Base-by-base conservation (phyloP, 2,888 invertebrate genomes). In the Pemphredon lugubris region DNA sequence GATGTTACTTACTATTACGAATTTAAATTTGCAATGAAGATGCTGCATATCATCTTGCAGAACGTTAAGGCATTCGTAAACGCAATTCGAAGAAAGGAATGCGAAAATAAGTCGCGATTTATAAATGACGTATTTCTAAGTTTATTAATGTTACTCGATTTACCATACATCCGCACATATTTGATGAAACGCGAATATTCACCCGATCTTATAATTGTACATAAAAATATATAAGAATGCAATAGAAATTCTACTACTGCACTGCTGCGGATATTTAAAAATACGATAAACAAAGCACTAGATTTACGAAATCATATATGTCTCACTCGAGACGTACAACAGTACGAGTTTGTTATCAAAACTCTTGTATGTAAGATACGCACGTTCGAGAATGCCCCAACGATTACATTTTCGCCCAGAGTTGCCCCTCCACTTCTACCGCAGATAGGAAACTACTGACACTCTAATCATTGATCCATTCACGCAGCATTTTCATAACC, bases 341-440 rank as follows among this genome's bases (percentile, higher is more conserved):
- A 16, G 1, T 40, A 2, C 14, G 40, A 16, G 2, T 40, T 40
- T 37, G 5, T 37, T 16, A 2, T 5, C 16, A 3, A 34, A 18
- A 40, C 14, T 40, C 40, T 1, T 18, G 40, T 48, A 32, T 18
- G 40, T 48, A 32, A 58, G 64, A 37, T 58, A 59, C 50, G 32
- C 45, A 66, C 63, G 73, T 61, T 66, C 48, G 59, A 57, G 76
- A 68, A 69, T 74, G 72, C 71, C 73, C 54, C 74, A 73, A 73
- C 73, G 59, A 40, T 72, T 59, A 64, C 72, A 59, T 45, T 23
- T 30, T n/a, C 16, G n/a, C 48, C 18, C 53, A 59, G 20, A 64
- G 30, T 57, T 51, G 26, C 44, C 21, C 21, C 47, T 58, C 47
- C 65, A 45, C 54, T 63, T 58, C 53, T 58, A 51, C 61, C 53